A percentile compares a stretch with the other conserved stretches of the same genome.
Evolutionary conservation across 2,113 vertebrate species (phyloP).

Genomic region (Motacilla tschutschensis): DNA sequence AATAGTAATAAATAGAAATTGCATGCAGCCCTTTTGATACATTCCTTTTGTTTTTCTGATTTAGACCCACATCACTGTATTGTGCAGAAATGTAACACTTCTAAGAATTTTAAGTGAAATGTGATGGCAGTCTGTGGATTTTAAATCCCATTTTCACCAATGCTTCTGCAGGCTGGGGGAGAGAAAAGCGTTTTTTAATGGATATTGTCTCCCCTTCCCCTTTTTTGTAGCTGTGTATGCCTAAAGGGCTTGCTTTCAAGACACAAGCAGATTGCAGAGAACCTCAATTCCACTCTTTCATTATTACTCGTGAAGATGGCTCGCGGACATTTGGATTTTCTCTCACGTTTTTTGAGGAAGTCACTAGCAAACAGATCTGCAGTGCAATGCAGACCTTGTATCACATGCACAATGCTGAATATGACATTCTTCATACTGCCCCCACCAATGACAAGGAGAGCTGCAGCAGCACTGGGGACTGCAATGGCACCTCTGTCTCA

Average conservation of each 20-base stretch:
- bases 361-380: constrained; percentile 98
- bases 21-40: not conserved
- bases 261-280: constrained; percentile 90
- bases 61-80: not conserved
- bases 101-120: not conserved
- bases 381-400: constrained; percentile 98
- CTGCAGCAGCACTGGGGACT: constrained; percentile 74
- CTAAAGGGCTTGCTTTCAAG: constrained; percentile 95
- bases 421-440: constrained; percentile 86
- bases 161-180: not conserved
- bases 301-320: constrained; percentile 97
- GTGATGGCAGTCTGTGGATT: not conserved
- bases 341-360: constrained; percentile 97
- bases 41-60: not conserved
- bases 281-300: constrained; percentile 95
- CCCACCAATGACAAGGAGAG: constrained; percentile 68
- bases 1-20: not conserved
- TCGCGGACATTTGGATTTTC: constrained; percentile 96
- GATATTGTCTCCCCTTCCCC: not conserved
- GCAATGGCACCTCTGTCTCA: constrained; percentile 82
- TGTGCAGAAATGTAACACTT: not conserved
- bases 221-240: constrained; percentile 93
- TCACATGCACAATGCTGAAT: constrained; percentile 98
- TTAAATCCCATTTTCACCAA: not conserved
- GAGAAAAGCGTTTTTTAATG: not conserved